Evolutionary conservation across 1,140 invertebrate genomes (phyloP).

Genomic region (Gryllus bimaculatus): DNA sequence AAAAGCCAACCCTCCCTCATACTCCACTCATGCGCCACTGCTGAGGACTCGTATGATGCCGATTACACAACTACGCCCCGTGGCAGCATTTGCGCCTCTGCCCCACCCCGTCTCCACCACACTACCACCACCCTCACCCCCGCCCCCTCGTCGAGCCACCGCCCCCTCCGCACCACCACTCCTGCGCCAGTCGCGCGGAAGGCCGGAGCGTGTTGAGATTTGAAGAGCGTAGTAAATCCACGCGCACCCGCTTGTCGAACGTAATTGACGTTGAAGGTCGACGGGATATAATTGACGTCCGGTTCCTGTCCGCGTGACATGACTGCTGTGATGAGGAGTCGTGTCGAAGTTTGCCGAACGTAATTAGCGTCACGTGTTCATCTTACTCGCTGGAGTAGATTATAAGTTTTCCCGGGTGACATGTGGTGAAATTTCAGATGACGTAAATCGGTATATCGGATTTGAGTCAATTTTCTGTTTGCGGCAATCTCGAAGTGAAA

Average conservation of each 20-base stretch:
- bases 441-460: not conserved
- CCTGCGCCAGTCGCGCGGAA: too few species aligned
- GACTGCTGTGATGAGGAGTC: not conserved
- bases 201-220: not conserved
- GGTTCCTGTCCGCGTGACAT: not conserved
- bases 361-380: slow-evolving; percentile 1
- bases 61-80: too few species aligned
- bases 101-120: too few species aligned
- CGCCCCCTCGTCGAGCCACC: too few species aligned
- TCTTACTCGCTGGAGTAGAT: slow-evolving; percentile 3
- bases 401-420: not conserved
- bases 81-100: too few species aligned
- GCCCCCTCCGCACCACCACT: too few species aligned
- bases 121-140: too few species aligned
- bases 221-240: not conserved
- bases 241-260: not conserved
- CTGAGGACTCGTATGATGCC: too few species aligned
- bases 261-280: not conserved
- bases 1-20: too few species aligned
- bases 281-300: not conserved
- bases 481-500: too few species aligned
- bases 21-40: too few species aligned
- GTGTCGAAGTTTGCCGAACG: not conserved
- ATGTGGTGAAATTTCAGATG: not conserved
- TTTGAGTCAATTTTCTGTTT: not conserved